Base-by-base conservation (phyloP, 2,888 invertebrate species). In the Strigamia crassipes region DNA sequence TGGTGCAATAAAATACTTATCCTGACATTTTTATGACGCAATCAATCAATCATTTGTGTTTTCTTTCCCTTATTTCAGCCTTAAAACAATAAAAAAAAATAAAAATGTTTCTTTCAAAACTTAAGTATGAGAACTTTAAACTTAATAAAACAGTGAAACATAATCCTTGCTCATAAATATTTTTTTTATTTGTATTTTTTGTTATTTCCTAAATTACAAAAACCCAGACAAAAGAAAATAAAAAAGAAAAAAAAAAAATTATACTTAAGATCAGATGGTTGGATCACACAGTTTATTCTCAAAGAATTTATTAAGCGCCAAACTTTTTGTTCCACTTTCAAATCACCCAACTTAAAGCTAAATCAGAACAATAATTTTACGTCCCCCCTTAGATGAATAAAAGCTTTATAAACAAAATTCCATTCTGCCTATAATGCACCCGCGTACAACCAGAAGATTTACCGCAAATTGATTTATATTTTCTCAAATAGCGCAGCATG, bases 71-170 rank as follows among this genome's bases (percentile, higher is more conserved):
- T 73, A 4, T 3, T 73, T 56, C 9, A n/a, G 18, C 56, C 56
- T n/a, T 18, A 18, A 56, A 38, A 38, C 38, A 56, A 56, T 56
- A 56, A 56, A n/a, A 56, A n/a, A 56, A 56, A 56, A 56, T 56
- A 21, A 18, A 56, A 56, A 56, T 56, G 56, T 56, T 56, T 56
- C 56, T 56, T 56, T 31, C 73, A 31, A 73, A 73, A 73, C 31
- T 73, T 56, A 73, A 31, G 73, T 73, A 73, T 31, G 73, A 73
- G 31, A 31, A 73, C 27, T 27, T 73, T 73, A 27, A 31, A 31
- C 27, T 73, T 73, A 73, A 73, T 73, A 73, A 73, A 73, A 73
- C n/a, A 73, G 73, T 31, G 73, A 73, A 73, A 73, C 73, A 73
- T 73, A 31, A 56, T 56, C 56, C 56, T 73, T 31, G 73, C 18